Conservation (phyloP, 2,113 vertebrate genomes). For the Rhodinocichla rosea region DNA sequence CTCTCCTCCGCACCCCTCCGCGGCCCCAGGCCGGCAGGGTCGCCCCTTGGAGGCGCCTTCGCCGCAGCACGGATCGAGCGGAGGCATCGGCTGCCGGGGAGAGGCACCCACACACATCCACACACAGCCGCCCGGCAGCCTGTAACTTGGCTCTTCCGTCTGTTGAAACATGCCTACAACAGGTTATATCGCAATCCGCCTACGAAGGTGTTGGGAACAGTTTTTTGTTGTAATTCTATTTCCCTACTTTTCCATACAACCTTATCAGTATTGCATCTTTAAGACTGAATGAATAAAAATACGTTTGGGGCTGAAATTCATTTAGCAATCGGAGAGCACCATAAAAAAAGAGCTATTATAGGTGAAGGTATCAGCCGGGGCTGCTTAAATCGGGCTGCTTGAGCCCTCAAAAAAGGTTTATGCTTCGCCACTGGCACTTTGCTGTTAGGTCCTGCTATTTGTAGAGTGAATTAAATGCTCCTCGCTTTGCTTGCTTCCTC, state of each 20-base stretch:
- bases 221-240: background rate
- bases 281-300: constrained; percentile 26
- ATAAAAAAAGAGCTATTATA: background rate
- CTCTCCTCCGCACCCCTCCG: background rate
- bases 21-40: background rate
- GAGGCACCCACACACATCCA: background rate
- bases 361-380: background rate
- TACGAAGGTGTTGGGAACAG: background rate
- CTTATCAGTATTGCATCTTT: background rate
- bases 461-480: background rate
- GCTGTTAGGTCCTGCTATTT: constrained; percentile 7
- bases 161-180: constrained; percentile 16
- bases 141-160: background rate
- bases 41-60: background rate
- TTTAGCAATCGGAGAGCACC: background rate
- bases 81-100: background rate
- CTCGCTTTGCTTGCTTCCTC: background rate
- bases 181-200: constrained; percentile 16
- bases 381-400: background rate
- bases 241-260: constrained; percentile 12
- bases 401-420: background rate
- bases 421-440: background rate
- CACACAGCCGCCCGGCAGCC: background rate
- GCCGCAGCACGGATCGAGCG: background rate
- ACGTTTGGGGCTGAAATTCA: background rate